Base-by-base conservation (phyloP, 53 echinoderm and acorn worm genomes). In the Patiria pectinifera region DNA sequence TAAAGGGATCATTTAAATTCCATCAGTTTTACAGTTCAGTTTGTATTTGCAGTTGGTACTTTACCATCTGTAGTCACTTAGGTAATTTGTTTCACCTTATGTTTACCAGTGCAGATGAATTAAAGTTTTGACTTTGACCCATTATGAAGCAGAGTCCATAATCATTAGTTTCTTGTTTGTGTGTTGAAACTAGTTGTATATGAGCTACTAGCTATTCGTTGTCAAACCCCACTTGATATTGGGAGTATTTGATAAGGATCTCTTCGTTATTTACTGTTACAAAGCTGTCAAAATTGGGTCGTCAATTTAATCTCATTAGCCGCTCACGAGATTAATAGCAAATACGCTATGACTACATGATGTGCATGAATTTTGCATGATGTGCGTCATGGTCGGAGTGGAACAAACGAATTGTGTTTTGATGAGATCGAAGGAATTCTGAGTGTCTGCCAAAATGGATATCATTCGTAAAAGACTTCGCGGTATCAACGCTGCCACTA, bases 91-190 rank as follows among this genome's bases (percentile, higher is more conserved):
- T 35, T 35, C 1, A 1, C 35, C 1, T 35, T 35, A 1, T 60
- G 60, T 12, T 60, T 16, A 70, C 11, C 70, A 70, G 16, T 18
- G 19, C 4, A 4, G 14, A 70, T 70, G 16, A 74, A 22, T 58
- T 21, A 62, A 61, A 43, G 24, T 35, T 26, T 43, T 16, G 26
- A 83, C 83, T 83, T 83, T 60, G 83, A 83, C 61, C 83, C 48
- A 79, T 48, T 5, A 79, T 22, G 16, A 3, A 47, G 25, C 83
- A 84, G 62, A 84, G 84, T 84, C 84, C 84, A 84, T 23, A 14
- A 62, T n/a, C 43, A 60, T 4, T 74, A 74, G 74, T 18, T 66
- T 66, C 66, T 15, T 18, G 14, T 11, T 60, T 12, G 12, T 60
- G 8, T 0, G 19, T 18, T 14, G 66, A 66, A 66, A 74, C 19